Evolutionary conservation across 2,888 invertebrate genomes (phyloP).

Genomic region (Chironomus riparius): DNA sequence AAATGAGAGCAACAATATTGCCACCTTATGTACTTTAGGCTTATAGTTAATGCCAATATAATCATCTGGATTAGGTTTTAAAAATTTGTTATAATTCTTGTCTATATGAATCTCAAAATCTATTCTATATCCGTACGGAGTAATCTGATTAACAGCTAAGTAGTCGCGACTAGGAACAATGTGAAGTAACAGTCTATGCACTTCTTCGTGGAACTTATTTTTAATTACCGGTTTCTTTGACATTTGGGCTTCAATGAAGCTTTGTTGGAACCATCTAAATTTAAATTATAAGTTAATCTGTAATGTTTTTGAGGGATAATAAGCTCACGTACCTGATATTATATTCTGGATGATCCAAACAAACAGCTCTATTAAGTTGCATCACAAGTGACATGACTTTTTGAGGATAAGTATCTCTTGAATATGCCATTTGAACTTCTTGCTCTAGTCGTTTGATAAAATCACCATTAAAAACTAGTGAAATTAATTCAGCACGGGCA

Average conservation of each 20-base stretch:
- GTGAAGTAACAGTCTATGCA: conserved; percentile 33
- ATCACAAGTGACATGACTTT: conserved; percentile 48
- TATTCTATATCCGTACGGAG: conserved; percentile 41
- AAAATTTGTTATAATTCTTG: conserved; percentile 12
- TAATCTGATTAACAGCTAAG: conserved; percentile 39
- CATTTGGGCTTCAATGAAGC: conserved; percentile 47
- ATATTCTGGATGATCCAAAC: conserved; percentile 53
- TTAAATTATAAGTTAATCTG: too few relatives aligned
- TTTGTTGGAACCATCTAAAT: conserved; percentile 55
- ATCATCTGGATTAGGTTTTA: not conserved
- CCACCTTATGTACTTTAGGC: conserved; percentile 38
- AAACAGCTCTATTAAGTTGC: conserved; percentile 54
- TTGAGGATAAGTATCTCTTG: conserved; percentile 48
- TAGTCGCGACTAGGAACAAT: conserved; percentile 35
- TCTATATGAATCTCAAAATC: conserved; percentile 21
- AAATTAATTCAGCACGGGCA: conserved; percentile 45
- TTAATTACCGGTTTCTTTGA: conserved; percentile 34
- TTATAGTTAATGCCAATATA: not conserved
- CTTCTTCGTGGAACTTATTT: conserved; percentile 34
- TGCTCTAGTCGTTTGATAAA: conserved; percentile 51
- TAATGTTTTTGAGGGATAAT: too few relatives aligned
- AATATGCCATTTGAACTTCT: conserved; percentile 48
- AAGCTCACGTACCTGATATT: conserved; percentile 38
- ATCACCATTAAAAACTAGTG: conserved; percentile 49
- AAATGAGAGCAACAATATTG: conserved; percentile 43